Conservation (phyloP, 2,888 invertebrate species). For the Andrena hattorfiana region DNA sequence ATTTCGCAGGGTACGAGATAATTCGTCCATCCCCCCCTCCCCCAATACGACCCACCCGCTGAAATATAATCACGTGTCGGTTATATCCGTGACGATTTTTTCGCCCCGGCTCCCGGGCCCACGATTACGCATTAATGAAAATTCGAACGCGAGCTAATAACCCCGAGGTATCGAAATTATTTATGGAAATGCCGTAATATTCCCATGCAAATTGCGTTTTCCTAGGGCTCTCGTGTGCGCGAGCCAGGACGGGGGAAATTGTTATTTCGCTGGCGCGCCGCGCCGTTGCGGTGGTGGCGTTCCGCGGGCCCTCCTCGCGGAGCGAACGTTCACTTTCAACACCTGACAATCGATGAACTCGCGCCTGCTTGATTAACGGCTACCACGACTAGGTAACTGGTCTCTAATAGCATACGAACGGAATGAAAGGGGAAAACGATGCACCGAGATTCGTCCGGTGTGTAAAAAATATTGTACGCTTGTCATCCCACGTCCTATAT, state of each 20-base stretch:
- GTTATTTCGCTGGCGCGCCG: not conserved
- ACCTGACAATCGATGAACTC: not conserved
- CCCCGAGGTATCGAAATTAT: constrained; percentile 24
- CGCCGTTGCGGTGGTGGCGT: not conserved
- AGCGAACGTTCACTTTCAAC: not conserved
- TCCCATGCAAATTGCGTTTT: constrained; percentile 2
- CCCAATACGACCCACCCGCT: too few relatives aligned
- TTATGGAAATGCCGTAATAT: constrained; percentile 25
- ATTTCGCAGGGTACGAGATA: constrained; percentile 13
- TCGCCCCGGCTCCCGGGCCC: not conserved
- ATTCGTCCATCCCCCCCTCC: not conserved
- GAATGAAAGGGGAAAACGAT: not conserved
- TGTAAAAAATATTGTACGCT: too few relatives aligned
- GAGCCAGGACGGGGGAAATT: not conserved
- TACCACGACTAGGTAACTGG: not conserved
- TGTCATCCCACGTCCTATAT: too few relatives aligned
- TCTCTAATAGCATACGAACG: not conserved
- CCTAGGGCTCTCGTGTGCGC: not conserved
- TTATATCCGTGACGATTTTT: constrained; percentile 27
- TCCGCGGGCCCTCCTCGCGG: not conserved
- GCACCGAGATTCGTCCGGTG: too few relatives aligned
- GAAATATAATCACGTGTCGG: not conserved
- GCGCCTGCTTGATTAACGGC: not conserved
- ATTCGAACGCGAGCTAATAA: constrained; percentile 28
- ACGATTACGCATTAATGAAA: constrained; percentile 28